These are phyloP conservation scores for Bos javanicus DNA, from an alignment of 2,113 vertebrate species.

Conservation along the genomic window DNA sequence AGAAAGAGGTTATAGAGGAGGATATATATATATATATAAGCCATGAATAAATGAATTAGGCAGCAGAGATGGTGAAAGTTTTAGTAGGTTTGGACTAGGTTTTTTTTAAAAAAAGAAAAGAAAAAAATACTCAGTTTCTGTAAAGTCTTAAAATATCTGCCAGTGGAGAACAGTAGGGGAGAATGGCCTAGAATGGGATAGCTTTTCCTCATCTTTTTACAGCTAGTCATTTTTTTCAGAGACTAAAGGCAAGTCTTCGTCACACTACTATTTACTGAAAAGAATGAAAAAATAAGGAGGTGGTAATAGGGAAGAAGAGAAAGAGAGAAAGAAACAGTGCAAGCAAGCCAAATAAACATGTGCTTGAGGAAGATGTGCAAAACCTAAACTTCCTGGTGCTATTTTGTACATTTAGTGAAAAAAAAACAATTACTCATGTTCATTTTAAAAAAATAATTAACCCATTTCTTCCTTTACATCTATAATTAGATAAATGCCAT, in stretches of 20 bases:
- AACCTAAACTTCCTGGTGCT: background rate
- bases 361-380: background rate
- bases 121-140: constrained; percentile 65
- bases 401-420: background rate
- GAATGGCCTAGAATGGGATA: background rate
- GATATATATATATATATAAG: constrained; percentile 76
- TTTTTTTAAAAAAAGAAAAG: background rate
- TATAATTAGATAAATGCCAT: constrained; percentile 23
- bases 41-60: constrained; percentile 80
- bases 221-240: background rate
- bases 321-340: background rate
- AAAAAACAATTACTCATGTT: background rate
- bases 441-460: background rate
- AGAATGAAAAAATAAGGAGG: background rate
- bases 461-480: background rate
- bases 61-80: constrained; percentile 75
- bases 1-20: constrained; percentile 75
- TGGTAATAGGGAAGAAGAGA: background rate
- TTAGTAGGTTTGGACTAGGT: constrained; percentile 76
- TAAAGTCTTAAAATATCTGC: constrained; percentile 72
- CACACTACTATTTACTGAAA: background rate
- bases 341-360: background rate
- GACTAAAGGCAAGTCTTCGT: background rate
- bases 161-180: background rate
- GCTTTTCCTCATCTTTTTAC: background rate